Evolutionary conservation across 1,140 invertebrate species (phyloP), one percentile per base, ranked within the genome.

Genomic region (Delia radicum): DNA sequence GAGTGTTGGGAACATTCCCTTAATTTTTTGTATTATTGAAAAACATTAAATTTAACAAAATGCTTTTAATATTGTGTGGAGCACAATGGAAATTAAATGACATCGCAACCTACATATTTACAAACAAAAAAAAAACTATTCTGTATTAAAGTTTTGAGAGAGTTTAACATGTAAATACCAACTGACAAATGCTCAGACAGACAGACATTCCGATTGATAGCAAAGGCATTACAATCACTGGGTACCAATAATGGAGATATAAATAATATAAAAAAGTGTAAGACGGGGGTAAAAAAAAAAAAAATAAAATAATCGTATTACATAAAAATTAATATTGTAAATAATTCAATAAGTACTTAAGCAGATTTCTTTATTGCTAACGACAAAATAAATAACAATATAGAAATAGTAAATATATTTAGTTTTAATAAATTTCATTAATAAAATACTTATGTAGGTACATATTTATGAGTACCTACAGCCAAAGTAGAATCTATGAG

Each of bases 321-420:
- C 28, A 67, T 31, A 18, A 67, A 31, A 31, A 67, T 31, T 73
- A 73, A 42, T 73, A 73, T 42, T 62, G 46, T 27, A 75, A 27
- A 67, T 75, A 75, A 75, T 75, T 75, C 65, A 72, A 72, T 75
- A 75, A 75, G 48, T 73, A 42, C 75, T 76, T 76, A 76, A 76
- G 69, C 65, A 61, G 75, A 76, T 76, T 76, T 65, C 55, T 27
- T 72, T 73, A 62, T 31, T 24, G 48, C 48, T 55, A 21, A 55
- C 48, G n/a, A 55, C 12, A 31, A 67, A 31, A n/a, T 5, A 29
- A 31, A 67, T 31, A 67, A 42, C 37, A 3, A 42, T 10, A 42
- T 42, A 42, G 12, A 42, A 42, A 42, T 42, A 42, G 37, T n/a
- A n/a, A n/a, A n/a, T n/a, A n/a, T n/a, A n/a, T n/a, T n/a, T n/a